These are phyloP conservation scores for Arizona elegans DNA, from an alignment of 2,113 vertebrate species.

Conservation along the genomic window DNA sequence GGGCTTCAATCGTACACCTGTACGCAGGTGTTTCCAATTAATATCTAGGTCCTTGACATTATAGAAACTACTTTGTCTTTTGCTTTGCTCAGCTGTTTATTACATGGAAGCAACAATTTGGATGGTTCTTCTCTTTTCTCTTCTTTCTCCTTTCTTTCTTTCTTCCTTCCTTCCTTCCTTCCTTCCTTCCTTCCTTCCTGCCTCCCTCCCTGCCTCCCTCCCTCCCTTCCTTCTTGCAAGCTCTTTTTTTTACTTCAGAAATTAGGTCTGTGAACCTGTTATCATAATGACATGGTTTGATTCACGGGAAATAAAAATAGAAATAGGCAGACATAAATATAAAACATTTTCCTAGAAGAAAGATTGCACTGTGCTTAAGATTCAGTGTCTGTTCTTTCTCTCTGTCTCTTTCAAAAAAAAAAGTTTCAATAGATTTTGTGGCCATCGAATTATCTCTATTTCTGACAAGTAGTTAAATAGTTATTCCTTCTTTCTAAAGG, in stretches of 20 bases:
- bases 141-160: background rate
- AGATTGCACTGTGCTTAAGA: background rate
- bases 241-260: background rate
- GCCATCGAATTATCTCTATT: background rate
- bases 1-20: background rate
- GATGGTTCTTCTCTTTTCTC: background rate
- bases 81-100: background rate
- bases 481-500: background rate
- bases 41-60: background rate
- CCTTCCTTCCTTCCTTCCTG: background rate
- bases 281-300: conserved; percentile 17
- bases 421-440: background rate
- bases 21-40: background rate
- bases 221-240: background rate
- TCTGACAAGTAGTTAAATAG: background rate
- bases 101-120: background rate
- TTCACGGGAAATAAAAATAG: conserved; percentile 31
- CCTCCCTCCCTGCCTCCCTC: no score
- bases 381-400: background rate
- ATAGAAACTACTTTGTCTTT: background rate
- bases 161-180: background rate
- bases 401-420: background rate
- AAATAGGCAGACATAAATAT: conserved; percentile 7
- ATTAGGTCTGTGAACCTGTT: background rate
- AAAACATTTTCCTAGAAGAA: conserved; percentile 18